Conservation (phyloP, 2,113 vertebrate species). For the Emydocephalus ijimae region DNA sequence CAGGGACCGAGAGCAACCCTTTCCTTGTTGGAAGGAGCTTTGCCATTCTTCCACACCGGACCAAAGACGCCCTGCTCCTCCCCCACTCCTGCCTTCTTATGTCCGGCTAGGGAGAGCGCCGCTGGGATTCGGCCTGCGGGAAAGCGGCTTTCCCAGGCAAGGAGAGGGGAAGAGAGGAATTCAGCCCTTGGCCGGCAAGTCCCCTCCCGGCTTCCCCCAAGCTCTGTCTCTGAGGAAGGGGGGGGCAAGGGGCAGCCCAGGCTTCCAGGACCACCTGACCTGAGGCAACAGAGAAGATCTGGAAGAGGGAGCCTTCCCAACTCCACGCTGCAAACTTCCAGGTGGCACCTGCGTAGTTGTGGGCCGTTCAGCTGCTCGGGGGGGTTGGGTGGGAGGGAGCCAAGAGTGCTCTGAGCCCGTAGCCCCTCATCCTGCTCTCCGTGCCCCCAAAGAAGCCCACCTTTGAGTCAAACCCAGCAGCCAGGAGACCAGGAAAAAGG, state of each 20-base stretch:
- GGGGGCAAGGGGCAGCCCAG: background rate
- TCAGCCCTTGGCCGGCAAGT: background rate
- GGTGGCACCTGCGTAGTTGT: background rate
- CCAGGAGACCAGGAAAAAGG: background rate
- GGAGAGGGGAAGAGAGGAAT: background rate
- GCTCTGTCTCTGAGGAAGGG: background rate
- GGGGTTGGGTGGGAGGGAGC: background rate
- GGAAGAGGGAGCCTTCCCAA: background rate
- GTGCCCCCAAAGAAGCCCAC: background rate
- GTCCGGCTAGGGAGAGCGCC: background rate
- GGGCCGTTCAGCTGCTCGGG: background rate
- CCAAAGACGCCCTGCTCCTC: background rate
- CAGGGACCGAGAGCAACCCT: accelerated
- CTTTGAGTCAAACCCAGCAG: background rate
- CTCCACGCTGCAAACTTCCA: background rate
- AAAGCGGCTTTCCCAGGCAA: background rate
- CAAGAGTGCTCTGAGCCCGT: background rate
- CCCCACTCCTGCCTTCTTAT: background rate
- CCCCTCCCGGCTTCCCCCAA: background rate
- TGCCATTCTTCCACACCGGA: background rate
- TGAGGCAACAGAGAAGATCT: background rate
- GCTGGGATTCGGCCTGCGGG: background rate
- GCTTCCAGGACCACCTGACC: background rate
- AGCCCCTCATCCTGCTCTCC: background rate
- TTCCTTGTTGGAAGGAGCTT: background rate